Percentiles rank a stretch among this genome's conserved stretches.
phyloP scores from a whole-genome alignment of 2,888 invertebrate genomes.

The Brachynemurus nebulosus region DNA sequence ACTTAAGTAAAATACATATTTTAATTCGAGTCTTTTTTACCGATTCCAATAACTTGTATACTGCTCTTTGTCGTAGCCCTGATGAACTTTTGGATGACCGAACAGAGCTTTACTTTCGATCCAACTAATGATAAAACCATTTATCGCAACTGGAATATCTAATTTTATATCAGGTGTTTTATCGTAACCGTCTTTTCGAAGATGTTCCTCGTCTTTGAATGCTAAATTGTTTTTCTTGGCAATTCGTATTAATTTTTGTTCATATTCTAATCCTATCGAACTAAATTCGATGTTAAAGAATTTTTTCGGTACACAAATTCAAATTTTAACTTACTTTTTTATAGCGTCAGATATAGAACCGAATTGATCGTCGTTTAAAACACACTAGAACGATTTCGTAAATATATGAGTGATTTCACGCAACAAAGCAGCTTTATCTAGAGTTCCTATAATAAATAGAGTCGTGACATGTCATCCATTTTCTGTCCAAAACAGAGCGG shows the following conservation, averaged over 20 bases:
- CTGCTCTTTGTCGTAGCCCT: slow-evolving; percentile 69
- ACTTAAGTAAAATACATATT: background rate
- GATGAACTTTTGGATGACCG: slow-evolving; percentile 71
- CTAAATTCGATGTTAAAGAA: slow-evolving; percentile 31
- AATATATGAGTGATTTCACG: background rate
- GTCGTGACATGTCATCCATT: too few relatives aligned
- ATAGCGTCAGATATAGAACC: slow-evolving; percentile 68
- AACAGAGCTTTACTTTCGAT: slow-evolving; percentile 95
- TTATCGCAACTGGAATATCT: slow-evolving; percentile 74
- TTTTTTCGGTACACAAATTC: slow-evolving; percentile 5
- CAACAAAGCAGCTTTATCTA: too few relatives aligned
- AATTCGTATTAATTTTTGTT: slow-evolving; percentile 53
- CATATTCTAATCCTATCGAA: slow-evolving; percentile 75
- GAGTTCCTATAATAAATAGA: too few relatives aligned
- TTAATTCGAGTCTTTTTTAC: slow-evolving; percentile 22
- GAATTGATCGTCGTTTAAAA: slow-evolving; percentile 70
- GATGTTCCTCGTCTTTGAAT: slow-evolving; percentile 61
- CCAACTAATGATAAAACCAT: slow-evolving; percentile 83
- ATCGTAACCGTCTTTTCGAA: slow-evolving; percentile 74
- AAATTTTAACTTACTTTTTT: slow-evolving; percentile 47
- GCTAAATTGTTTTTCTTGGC: slow-evolving; percentile 43
- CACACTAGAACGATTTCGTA: slow-evolving; percentile 46
- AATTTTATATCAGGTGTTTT: slow-evolving; percentile 91
- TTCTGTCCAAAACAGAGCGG: too few relatives aligned
- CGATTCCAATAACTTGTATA: slow-evolving; percentile 81